Conservation (phyloP, 2,888 invertebrate genomes). For the Drosophila borealis region DNA sequence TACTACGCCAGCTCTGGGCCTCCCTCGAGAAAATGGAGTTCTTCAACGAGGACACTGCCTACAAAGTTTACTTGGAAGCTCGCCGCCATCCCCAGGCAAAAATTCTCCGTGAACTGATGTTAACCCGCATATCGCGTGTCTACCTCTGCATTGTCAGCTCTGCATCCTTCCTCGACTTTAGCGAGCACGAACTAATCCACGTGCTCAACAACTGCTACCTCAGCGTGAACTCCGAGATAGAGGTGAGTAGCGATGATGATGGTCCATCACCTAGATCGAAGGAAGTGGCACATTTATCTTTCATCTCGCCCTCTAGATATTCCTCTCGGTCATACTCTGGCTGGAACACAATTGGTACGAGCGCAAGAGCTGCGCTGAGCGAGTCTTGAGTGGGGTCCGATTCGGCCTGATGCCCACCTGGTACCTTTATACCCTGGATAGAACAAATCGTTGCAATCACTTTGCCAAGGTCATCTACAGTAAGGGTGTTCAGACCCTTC, state of each 20-base stretch:
- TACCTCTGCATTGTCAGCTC: slow-evolving; percentile 67
- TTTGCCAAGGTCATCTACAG: slow-evolving; percentile 47
- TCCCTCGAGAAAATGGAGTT: slow-evolving; percentile 66
- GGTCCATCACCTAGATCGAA: too few relatives aligned
- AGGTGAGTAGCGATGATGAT: slow-evolving; percentile 31
- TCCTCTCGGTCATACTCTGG: slow-evolving; percentile 64
- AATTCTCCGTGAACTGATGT: slow-evolving; percentile 62
- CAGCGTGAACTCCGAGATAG: slow-evolving; percentile 70
- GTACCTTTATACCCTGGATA: slow-evolving; percentile 60
- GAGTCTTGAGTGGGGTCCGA: slow-evolving; percentile 57
- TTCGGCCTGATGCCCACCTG: slow-evolving; percentile 65
- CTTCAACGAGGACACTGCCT: slow-evolving; percentile 67
- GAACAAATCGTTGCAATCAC: slow-evolving; percentile 50
- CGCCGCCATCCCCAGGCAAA: slow-evolving; percentile 53
- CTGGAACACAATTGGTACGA: slow-evolving; percentile 67
- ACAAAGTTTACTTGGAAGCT: slow-evolving; percentile 63
- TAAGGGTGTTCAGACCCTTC: slow-evolving; percentile 46
- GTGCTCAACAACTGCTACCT: slow-evolving; percentile 59
- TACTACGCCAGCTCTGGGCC: slow-evolving; percentile 56
- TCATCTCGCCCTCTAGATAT: slow-evolving; percentile 34
- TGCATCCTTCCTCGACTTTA: slow-evolving; percentile 59
- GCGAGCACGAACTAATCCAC: slow-evolving; percentile 57
- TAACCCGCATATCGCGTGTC: slow-evolving; percentile 66
- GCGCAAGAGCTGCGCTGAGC: slow-evolving; percentile 48
- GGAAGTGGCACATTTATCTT: background rate